Evolutionary conservation across 2,113 vertebrate genomes (phyloP).

Genomic region (Otolemur garnettii): DNA sequence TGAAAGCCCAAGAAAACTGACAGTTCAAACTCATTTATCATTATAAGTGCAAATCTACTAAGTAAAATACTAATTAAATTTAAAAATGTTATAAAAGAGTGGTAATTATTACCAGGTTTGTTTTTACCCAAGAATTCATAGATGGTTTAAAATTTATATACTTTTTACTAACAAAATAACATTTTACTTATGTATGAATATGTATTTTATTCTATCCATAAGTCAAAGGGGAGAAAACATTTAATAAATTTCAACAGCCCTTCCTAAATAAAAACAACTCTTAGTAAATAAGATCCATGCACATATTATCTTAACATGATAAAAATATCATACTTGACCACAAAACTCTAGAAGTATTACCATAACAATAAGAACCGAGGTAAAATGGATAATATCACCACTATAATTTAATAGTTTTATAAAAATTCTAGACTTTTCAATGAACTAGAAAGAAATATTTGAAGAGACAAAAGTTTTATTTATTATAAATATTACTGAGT

Average conservation of each 20-base stretch:
- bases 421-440: conserved; percentile 32
- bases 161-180: background rate
- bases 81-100: conserved; percentile 25
- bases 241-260: conserved; percentile 1
- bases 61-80: background rate
- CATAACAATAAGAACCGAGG: background rate
- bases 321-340: background rate
- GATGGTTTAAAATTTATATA: background rate
- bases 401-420: conserved; percentile 24
- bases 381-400: background rate
- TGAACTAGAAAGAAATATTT: background rate
- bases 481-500: background rate
- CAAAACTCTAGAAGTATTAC: conserved; percentile 5
- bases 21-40: background rate
- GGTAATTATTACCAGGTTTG: background rate
- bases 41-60: background rate
- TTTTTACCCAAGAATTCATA: conserved; percentile 23
- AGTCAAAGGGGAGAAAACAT: background rate
- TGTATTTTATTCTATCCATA: conserved; percentile 8
- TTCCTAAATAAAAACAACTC: conserved; percentile 31
- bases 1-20: conserved; percentile 5
- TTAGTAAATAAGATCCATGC: background rate
- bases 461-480: background rate
- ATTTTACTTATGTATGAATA: conserved; percentile 12
- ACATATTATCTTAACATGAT: conserved; percentile 21